Conservation (phyloP, 2,113 vertebrate genomes). For the Chaetops frenatus region DNA sequence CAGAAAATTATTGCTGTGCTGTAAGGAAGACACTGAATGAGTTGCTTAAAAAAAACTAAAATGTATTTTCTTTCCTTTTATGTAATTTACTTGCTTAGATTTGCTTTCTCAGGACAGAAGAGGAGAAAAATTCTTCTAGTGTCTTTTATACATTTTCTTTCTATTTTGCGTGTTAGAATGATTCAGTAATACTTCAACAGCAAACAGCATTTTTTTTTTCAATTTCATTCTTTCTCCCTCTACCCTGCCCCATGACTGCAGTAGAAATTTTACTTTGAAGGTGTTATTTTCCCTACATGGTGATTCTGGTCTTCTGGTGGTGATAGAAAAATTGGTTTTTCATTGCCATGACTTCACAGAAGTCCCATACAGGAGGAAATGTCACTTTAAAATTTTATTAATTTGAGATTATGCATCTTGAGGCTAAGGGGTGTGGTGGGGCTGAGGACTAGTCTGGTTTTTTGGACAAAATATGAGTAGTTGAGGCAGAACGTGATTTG, state of each 20-base stretch:
- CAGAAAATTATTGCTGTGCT: neutral
- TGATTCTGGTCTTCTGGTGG: neutral
- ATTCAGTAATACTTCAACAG: neutral
- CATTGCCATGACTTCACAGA: neutral
- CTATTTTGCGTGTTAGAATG: neutral
- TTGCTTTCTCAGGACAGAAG: neutral
- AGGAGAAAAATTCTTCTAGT: neutral
- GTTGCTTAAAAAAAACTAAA: no score
- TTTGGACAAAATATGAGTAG: rapidly evolving
- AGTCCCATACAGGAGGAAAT: neutral
- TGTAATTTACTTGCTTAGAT: neutral
- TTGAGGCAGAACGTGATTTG: neutral
- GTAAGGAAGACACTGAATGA: neutral
- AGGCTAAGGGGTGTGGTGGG: neutral
- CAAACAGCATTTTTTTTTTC: neutral
- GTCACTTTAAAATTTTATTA: neutral
- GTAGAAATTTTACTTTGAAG: neutral
- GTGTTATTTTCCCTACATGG: neutral
- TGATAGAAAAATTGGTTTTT: neutral
- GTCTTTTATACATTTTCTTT: neutral
- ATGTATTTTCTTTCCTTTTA: neutral
- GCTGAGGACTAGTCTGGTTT: neutral
- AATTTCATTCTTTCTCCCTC: neutral
- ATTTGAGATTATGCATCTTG: neutral
- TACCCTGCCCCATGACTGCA: neutral